Base-by-base conservation (phyloP, 2,797 vertebrate genomes). In the Rhynchotus rufescens region DNA sequence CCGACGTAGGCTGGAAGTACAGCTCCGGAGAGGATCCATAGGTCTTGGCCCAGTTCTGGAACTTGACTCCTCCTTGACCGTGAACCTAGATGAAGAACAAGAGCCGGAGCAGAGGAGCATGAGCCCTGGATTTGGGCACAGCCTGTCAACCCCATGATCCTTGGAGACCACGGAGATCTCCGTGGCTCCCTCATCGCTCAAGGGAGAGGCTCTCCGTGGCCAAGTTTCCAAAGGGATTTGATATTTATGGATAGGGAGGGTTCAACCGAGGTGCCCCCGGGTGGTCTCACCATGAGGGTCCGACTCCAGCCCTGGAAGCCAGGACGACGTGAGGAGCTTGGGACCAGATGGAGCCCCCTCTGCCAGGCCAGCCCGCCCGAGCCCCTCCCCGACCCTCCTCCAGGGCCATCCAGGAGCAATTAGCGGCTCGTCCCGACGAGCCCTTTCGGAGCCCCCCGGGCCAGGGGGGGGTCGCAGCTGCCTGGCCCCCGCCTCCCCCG, bases 31-130 rank as follows among this genome's bases (percentile, higher is more conserved):
- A 94, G 26, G 96, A 98, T 34, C 97, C 96, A 3, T 98, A 98
- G 8, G 97, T 98, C 92, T 81, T 95, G 0, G 97, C 98, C 98
- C 98, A 98, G 84, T 98, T 98, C 66, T 97, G 96, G 93, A 98
- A 98, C 66, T 80, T 95, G 88, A 97, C 83, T 30, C 98, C 98
- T 91, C 95, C 96, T 56, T 96, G 88, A 5, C 97, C 97, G 0
- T 98, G 95, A 26, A 97, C 97, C 97, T 98, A 79, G 25, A 47
- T 4, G 34, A 38, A 65, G 65, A 69, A 0, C 25, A 69, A 49
- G 59, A 64, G 57, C 10, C 69, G 26, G 76, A 84, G 30, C 47
- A 61, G 59, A 68, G 65, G 40, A 32, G 75, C 52, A 4, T 21
- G 15, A 59, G 19, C 26, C 20, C 28, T 11, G 3, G 26, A 38